Conservation (phyloP, 37 sponge, comb jelly and placozoan species). For the Beroe forskalii region DNA sequence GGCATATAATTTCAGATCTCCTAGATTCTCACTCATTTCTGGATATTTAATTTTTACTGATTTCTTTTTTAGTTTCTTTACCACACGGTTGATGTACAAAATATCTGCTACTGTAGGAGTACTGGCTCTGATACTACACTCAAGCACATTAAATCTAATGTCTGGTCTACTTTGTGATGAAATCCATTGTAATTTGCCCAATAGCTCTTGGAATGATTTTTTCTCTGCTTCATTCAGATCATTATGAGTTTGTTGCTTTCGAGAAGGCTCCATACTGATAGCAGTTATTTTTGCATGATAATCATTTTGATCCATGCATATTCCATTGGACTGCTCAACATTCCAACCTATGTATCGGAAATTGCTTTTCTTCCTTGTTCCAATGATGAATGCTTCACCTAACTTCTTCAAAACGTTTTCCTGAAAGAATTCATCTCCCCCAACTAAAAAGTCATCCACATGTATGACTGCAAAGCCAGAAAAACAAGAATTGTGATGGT, state of each 20-base stretch:
- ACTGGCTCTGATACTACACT: not conserved
- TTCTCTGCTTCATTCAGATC: not conserved
- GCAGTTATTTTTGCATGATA: not conserved
- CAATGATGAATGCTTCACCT: not conserved
- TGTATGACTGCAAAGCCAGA: not conserved
- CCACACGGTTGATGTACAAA: not conserved
- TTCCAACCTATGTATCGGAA: constrained; percentile 13
- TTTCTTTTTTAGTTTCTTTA: not conserved
- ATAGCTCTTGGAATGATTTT: not conserved
- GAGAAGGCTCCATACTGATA: not conserved
- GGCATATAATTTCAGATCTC: not conserved
- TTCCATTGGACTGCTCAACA: not conserved
- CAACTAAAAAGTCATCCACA: constrained; percentile 7
- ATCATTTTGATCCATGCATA: not conserved
- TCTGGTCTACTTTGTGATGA: constrained; percentile 23
- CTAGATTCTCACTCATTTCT: not conserved
- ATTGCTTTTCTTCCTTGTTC: not conserved
- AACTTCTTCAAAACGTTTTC: not conserved
- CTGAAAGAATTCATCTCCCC: not conserved
- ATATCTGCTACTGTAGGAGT: not conserved
- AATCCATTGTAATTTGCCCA: constrained; percentile 33
- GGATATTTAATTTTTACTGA: not conserved
- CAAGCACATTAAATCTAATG: not conserved
- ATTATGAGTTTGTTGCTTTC: not conserved
- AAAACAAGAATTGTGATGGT: not conserved